Conservation (phyloP, 2,888 invertebrate species). For the Loripinus fragilis region DNA sequence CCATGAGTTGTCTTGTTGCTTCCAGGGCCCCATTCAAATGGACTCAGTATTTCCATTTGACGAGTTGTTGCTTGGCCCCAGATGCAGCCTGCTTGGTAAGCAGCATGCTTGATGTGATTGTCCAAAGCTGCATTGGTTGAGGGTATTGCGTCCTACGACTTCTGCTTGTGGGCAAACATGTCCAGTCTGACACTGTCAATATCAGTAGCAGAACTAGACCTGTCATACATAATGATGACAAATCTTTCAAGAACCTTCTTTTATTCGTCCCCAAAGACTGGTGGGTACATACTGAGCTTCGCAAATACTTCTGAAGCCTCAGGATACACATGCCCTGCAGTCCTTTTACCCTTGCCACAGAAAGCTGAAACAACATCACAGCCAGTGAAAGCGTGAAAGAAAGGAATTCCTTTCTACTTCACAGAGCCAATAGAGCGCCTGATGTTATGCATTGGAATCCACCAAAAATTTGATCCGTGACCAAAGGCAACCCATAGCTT, state of each 20-base stretch:
- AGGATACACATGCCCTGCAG: conserved; percentile 15
- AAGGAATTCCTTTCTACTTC: conserved; percentile 37
- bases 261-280: too few species aligned
- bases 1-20: conserved; percentile 23
- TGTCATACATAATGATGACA: conserved; percentile 57
- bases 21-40: conserved; percentile 37
- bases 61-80: conserved; percentile 24
- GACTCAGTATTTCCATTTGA: not conserved
- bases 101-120: conserved; percentile 54
- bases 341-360: conserved; percentile 23
- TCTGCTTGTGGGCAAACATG: conserved; percentile 63
- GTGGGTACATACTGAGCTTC: conserved; percentile 1
- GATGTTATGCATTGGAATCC: too few species aligned
- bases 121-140: not conserved
- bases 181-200: conserved; percentile 55
- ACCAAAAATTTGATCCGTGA: too few species aligned
- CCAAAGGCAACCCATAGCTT: too few species aligned
- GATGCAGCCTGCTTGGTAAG: conserved; percentile 47
- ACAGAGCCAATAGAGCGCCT: too few species aligned
- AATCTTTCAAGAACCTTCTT: too few species aligned
- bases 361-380: too few species aligned
- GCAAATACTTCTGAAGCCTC: conserved; percentile 1
- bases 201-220: too few species aligned
- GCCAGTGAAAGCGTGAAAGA: conserved; percentile 62
- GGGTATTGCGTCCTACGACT: conserved; percentile 54